phyloP scores from a whole-genome alignment of 2,888 invertebrate genomes.

The Prenolepis imparis region DNA sequence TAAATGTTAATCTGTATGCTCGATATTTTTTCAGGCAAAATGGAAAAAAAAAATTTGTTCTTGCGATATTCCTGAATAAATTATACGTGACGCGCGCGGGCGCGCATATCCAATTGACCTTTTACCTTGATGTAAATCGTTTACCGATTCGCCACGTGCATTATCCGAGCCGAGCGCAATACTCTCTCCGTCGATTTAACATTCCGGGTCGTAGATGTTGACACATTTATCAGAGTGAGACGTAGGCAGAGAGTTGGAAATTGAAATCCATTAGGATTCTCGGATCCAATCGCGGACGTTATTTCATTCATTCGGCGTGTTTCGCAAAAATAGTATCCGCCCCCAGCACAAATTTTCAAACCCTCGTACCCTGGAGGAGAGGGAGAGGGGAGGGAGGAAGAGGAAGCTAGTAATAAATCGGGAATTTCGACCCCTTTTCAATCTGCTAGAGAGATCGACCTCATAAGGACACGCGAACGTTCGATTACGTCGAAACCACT shows the following conservation, averaged over 20 bases:
- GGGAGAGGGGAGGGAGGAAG: no score
- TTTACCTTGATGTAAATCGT: slow-evolving; percentile 9
- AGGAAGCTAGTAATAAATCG: neutral
- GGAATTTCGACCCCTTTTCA: neutral
- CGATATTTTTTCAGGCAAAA: neutral
- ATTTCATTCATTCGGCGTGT: neutral
- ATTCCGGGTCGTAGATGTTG: neutral
- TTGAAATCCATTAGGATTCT: neutral
- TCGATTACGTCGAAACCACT: neutral
- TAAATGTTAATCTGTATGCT: slow-evolving; percentile 3
- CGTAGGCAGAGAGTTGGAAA: neutral
- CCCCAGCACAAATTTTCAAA: neutral
- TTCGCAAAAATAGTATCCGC: neutral
- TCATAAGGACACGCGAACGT: neutral
- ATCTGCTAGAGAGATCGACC: neutral
- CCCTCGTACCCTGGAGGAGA: neutral
- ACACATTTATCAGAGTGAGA: neutral
- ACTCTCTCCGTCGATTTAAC: neutral
- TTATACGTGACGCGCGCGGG: neutral
- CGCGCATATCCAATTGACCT: neutral
- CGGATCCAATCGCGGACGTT: neutral
- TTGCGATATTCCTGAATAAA: neutral
- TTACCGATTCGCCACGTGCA: slow-evolving; percentile 5
- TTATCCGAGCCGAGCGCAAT: neutral
- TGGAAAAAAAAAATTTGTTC: neutral